Evolutionary conservation across 2,797 vertebrate species (phyloP).

Genomic region (Miichthys miiuy): DNA sequence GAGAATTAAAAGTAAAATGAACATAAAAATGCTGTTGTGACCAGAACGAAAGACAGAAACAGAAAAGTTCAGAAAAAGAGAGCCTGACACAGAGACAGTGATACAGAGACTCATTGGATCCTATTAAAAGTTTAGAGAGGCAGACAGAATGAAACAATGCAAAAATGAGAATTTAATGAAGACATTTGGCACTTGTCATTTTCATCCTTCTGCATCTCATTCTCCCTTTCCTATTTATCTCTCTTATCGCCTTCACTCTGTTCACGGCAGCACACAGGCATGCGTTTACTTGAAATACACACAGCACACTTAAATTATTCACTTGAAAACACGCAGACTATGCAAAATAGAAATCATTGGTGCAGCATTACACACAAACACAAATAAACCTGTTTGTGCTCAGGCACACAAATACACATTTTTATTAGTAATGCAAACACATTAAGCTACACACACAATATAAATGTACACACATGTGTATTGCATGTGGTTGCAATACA

Average conservation of each 20-base stretch:
- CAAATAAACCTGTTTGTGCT: constrained; percentile 2
- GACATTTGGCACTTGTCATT: constrained; percentile 68
- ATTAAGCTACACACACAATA: neutral
- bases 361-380: constrained; percentile 9
- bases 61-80: neutral
- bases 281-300: constrained; percentile 20
- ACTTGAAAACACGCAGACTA: constrained; percentile 15
- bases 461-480: too few relatives aligned
- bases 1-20: too few relatives aligned
- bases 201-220: constrained; percentile 47
- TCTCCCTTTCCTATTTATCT: constrained; percentile 35
- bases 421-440: neutral
- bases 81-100: constrained; percentile 33
- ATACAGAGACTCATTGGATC: constrained; percentile 38
- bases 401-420: neutral
- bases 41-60: constrained; percentile 21
- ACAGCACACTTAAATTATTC: constrained; percentile 19
- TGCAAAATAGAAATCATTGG: constrained; percentile 33
- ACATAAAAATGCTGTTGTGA: neutral
- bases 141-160: constrained; percentile 57
- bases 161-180: constrained; percentile 74
- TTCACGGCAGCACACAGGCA: constrained; percentile 18
- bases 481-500: neutral
- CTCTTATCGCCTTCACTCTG: constrained; percentile 15
- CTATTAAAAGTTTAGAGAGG: constrained; percentile 65